Conservation (phyloP, 2,113 vertebrate genomes). For the Craseonycteris thonglongyai region DNA sequence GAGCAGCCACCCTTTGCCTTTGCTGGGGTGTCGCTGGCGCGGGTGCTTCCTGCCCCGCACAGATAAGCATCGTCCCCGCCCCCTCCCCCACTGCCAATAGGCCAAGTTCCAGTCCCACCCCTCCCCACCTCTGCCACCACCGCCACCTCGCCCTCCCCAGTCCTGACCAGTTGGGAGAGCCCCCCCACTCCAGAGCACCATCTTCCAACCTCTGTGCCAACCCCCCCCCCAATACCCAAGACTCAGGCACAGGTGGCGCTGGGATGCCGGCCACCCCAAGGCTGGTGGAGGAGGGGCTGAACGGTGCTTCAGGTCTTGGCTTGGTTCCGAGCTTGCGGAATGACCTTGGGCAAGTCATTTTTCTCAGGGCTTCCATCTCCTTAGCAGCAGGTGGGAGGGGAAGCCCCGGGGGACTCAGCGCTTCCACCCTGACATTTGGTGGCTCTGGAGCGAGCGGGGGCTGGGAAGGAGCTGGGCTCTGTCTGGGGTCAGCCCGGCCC, state of each 20-base stretch:
- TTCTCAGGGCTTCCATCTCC: background rate
- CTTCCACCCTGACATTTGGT: background rate
- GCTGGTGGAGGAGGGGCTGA: background rate
- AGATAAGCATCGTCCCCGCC: conserved; percentile 69
- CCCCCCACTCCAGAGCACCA: background rate
- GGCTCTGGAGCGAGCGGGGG: background rate
- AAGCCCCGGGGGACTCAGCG: background rate
- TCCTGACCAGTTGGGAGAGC: background rate
- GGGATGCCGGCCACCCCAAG: background rate
- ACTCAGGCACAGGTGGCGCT: background rate
- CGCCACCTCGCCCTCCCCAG: background rate
- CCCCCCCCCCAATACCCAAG: no score
- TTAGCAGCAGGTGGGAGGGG: background rate
- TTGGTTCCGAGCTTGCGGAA: background rate
- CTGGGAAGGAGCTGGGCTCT: background rate
- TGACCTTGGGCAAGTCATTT: conserved; percentile 53
- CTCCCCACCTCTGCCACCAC: background rate
- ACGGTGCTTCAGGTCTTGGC: background rate
- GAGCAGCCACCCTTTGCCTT: conserved; percentile 52
- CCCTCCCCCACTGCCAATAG: conserved; percentile 59
- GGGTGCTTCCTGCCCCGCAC: conserved; percentile 70
- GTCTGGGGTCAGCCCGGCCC: background rate
- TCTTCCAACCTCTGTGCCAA: background rate
- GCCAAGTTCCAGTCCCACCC: conserved; percentile 45
- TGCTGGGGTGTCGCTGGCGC: conserved; percentile 61